Base-by-base conservation (phyloP, 2,888 invertebrate species). In the Sthenelais limicola region DNA sequence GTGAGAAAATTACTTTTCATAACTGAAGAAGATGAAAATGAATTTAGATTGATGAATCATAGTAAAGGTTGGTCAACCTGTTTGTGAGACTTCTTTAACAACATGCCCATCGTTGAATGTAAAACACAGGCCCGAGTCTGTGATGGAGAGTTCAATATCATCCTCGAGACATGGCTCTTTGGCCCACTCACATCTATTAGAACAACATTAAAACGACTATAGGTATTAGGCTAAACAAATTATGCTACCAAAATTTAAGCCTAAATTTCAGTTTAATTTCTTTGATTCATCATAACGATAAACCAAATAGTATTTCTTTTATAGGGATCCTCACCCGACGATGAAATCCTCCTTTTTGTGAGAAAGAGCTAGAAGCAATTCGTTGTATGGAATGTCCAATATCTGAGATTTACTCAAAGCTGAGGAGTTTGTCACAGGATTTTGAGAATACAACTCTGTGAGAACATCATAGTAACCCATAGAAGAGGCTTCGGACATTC, bases 41-140 rank as follows among this genome's bases (percentile, higher is more conserved):
- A 12, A 43, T 15, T 43, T 43, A n/a, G n/a, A n/a, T n/a, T 15
- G 15, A 43, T 15, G 15, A 43, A 43, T 43, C 43, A 43, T 43
- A 43, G 12, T 49, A 49, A 49, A 5, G 24, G 4, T 49, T n/a
- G 24, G 30, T 32, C 7, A 15, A 68, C 68, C 68, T 51, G 69
- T 69, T 52, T 69, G 51, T 48, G 35, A 33, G 32, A 52, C 21
- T 15, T 32, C 2, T 21, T 35, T 49, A 7, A 51, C 24, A 1
- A 3, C 2, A 18, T 24, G 30, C 7, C 35, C 35, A 21, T 51
- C 52, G 67, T 75, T 75, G 32, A 75, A 75, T 28, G 75, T 75
- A 48, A 70, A 73, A 30, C 75, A 75, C 9, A 56, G 7, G 9
- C 75, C 75, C 32, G 51, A 33, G 35, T 75, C 75, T 21, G 74